Evolutionary conservation across 2,113 vertebrate species (phyloP).

Genomic region (Myanophis thanlyinensis): DNA sequence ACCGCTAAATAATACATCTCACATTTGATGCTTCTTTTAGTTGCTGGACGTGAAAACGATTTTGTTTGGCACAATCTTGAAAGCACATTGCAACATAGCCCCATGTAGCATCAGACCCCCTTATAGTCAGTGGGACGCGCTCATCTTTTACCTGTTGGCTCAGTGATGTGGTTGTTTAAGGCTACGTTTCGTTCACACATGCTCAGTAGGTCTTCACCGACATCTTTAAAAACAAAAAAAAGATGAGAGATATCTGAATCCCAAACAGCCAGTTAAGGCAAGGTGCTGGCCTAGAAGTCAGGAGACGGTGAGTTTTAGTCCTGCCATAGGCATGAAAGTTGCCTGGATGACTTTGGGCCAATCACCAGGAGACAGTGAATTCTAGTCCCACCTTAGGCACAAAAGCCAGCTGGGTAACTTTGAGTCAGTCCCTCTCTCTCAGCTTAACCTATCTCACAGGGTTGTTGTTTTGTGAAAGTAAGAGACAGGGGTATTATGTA

Average conservation of each 20-base stretch:
- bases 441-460: neutral
- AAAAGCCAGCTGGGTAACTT: neutral
- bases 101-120: neutral
- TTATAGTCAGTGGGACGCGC: neutral
- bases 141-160: slow-evolving; percentile 69
- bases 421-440: neutral
- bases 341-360: neutral
- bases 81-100: neutral
- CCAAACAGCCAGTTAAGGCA: neutral
- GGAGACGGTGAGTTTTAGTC: neutral
- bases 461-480: neutral
- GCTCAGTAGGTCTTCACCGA: slow-evolving; percentile 87
- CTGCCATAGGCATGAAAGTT: neutral
- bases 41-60: neutral
- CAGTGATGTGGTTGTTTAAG: slow-evolving; percentile 77
- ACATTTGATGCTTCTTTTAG: neutral
- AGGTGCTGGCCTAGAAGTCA: neutral
- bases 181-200: slow-evolving; percentile 86
- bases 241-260: neutral
- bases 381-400: neutral
- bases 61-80: neutral
- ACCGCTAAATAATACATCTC: neutral
- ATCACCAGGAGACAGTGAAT: neutral
- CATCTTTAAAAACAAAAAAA: slow-evolving; percentile 73
- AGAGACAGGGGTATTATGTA: neutral